Conservation (phyloP, 2,797 vertebrate genomes). For the Channallabes apus region DNA sequence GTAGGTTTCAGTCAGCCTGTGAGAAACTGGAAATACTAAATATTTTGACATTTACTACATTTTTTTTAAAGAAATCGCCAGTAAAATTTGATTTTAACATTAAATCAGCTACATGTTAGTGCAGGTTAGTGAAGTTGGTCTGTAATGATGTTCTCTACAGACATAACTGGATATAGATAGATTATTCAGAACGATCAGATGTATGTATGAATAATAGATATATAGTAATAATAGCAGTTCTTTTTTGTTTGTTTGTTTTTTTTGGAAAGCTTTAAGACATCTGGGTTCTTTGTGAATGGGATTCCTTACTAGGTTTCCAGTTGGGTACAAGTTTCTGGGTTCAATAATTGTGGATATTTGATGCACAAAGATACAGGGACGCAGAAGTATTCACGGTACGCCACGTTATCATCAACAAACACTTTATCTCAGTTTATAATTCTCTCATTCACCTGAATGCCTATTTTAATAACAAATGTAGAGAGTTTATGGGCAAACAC, state of each 20-base stretch:
- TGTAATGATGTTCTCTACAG: too few species aligned
- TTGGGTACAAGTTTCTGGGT: too few species aligned
- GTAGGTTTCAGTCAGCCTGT: neutral
- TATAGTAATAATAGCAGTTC: too few species aligned
- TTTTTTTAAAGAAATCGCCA: neutral
- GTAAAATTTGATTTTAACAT: neutral
- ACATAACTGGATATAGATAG: neutral
- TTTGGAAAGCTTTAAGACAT: neutral
- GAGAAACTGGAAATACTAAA: neutral
- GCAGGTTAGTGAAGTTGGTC: too few species aligned
- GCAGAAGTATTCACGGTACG: too few species aligned
- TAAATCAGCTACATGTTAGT: neutral
- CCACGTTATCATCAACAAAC: too few species aligned
- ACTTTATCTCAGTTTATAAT: neutral
- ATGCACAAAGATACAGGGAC: neutral
- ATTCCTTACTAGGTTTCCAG: too few species aligned
- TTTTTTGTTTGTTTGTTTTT: neutral
- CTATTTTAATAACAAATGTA: neutral
- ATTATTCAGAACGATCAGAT: neutral
- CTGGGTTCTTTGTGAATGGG: neutral
- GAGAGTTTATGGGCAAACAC: too few species aligned
- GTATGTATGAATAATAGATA: neutral
- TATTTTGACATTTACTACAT: too few species aligned
- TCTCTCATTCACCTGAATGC: neutral
- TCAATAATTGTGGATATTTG: neutral